A percentile compares a stretch with the other conserved stretches of the same genome.
Evolutionary conservation across 2,797 vertebrate species (phyloP).

Genomic region (Sardinella longiceps): DNA sequence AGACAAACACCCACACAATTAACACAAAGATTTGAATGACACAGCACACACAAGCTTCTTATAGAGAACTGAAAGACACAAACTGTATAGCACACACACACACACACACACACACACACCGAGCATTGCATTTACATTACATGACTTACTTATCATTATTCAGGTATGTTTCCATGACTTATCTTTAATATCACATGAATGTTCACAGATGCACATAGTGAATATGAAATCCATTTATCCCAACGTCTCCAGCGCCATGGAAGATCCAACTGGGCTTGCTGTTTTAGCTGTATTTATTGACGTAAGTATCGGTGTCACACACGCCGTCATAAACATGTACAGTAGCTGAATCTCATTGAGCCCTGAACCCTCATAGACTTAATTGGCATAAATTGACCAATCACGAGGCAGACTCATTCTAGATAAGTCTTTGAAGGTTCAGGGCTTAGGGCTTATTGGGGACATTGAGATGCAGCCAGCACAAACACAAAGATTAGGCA

Average conservation of each 20-base stretch:
- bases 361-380: too few relatives aligned
- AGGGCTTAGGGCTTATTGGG: too few relatives aligned
- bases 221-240: slow-evolving; percentile 80
- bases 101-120: neutral
- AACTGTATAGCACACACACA: neutral
- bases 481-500: neutral
- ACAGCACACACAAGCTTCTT: neutral
- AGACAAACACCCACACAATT: neutral
- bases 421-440: too few relatives aligned
- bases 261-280: slow-evolving; percentile 77
- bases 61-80: neutral
- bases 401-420: too few relatives aligned
- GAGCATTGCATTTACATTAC: too few relatives aligned
- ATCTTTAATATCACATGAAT: neutral
- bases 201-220: slow-evolving; percentile 81
- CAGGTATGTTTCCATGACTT: neutral
- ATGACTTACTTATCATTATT: too few relatives aligned
- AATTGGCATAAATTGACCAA: too few relatives aligned
- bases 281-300: slow-evolving; percentile 83
- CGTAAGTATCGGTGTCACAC: slow-evolving; percentile 59
- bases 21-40: too few relatives aligned
- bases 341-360: too few relatives aligned
- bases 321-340: neutral
- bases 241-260: slow-evolving; percentile 72
- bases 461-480: too few relatives aligned